Evolutionary conservation across 2,797 vertebrate genomes (phyloP).

Genomic region (Amblyopsis hoosieri): DNA sequence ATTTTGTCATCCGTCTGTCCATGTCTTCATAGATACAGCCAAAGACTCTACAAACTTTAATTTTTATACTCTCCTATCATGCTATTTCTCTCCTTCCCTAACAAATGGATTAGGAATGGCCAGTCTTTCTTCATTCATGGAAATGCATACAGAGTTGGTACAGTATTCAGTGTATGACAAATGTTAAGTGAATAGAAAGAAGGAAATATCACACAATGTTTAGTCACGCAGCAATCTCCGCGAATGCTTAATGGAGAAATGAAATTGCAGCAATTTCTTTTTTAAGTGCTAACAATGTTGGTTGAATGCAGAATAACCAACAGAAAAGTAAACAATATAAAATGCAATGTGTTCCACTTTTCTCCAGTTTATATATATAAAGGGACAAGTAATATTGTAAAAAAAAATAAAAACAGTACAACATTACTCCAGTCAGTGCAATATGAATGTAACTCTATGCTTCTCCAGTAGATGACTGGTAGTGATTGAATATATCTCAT

Average conservation of each 20-base stretch:
- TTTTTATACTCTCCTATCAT: conserved; percentile 17
- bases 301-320: neutral
- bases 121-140: neutral
- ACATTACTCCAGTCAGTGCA: neutral
- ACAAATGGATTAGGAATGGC: conserved; percentile 2
- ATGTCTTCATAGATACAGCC: conserved; percentile 37
- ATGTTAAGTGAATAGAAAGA: neutral
- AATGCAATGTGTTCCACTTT: neutral
- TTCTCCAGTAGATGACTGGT: neutral
- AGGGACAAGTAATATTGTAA: too few relatives aligned
- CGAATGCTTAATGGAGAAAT: neutral
- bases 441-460: too few relatives aligned
- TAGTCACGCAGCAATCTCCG: neutral
- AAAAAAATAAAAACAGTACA: neutral
- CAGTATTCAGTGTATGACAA: neutral
- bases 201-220: conserved; percentile 5
- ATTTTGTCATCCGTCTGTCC: conserved; percentile 56
- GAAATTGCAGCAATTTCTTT: neutral
- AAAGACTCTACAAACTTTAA: conserved; percentile 30
- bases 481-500: neutral
- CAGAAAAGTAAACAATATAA: neutral
- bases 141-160: conserved; percentile 8
- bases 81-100: conserved; percentile 16
- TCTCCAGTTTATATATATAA: neutral
- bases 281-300: neutral